These are phyloP conservation scores for Aporrectodea caliginosa DNA, from an alignment of 1,140 invertebrate species.

Conservation along the genomic window DNA sequence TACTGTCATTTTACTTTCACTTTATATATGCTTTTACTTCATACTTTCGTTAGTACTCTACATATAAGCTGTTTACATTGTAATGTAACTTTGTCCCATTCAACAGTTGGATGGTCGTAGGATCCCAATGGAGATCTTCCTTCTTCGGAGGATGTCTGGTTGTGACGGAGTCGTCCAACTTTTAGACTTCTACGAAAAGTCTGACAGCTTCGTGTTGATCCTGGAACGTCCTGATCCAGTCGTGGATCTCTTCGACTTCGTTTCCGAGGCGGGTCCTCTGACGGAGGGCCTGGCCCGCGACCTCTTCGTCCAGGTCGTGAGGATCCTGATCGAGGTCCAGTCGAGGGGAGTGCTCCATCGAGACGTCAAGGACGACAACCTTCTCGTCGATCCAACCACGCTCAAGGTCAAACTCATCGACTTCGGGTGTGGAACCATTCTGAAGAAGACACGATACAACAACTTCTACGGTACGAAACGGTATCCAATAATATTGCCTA, in stretches of 20 bases:
- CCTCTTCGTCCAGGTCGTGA: slow-evolving; percentile 60
- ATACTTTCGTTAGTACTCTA: no score
- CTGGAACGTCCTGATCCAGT: slow-evolving; percentile 66
- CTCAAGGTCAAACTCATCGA: slow-evolving; percentile 63
- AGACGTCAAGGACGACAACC: slow-evolving; percentile 70
- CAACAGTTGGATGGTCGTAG: slow-evolving; percentile 28
- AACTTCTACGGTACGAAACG: slow-evolving; percentile 71
- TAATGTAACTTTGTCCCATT: no score
- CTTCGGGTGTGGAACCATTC: slow-evolving; percentile 66
- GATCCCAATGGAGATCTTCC: slow-evolving; percentile 64
- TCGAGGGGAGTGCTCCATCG: slow-evolving; percentile 59
- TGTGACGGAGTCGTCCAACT: slow-evolving; percentile 63
- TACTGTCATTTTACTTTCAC: no score
- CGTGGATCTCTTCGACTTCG: slow-evolving; percentile 69
- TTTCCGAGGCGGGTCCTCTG: slow-evolving; percentile 63
- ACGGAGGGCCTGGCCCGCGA: slow-evolving; percentile 60
- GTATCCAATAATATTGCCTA: no score
- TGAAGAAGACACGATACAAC: slow-evolving; percentile 62
- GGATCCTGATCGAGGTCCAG: slow-evolving; percentile 52
- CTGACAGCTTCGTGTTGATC: slow-evolving; percentile 62
- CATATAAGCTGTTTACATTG: no score
- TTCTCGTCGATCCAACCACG: slow-evolving; percentile 63
- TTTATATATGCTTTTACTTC: no score
- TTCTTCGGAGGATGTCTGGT: slow-evolving; percentile 61
- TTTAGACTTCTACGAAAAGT: slow-evolving; percentile 63